Conservation (phyloP, 2,797 vertebrate genomes). For the Menidia menidia region DNA sequence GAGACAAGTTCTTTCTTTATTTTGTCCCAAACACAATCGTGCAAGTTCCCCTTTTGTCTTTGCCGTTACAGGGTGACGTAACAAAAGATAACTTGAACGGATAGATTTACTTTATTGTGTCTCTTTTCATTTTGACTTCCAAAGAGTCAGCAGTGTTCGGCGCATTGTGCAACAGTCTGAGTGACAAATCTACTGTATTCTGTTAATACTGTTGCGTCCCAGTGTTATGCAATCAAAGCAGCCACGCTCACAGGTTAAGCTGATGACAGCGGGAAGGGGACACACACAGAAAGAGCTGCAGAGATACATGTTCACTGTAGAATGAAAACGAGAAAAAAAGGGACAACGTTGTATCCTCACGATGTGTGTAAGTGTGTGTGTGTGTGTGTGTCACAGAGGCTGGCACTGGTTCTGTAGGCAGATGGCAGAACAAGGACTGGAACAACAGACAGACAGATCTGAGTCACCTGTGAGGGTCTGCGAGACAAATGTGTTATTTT, state of each 20-base stretch:
- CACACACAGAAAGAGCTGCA: slow-evolving; percentile 27
- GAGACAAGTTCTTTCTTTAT: slow-evolving; percentile 33
- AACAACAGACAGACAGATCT: slow-evolving; percentile 62
- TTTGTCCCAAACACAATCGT: slow-evolving; percentile 2
- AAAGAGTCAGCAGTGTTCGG: neutral
- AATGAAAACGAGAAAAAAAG: slow-evolving; percentile 49
- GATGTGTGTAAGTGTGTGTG: slow-evolving; percentile 36
- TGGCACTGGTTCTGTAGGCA: slow-evolving; percentile 69
- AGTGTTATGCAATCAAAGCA: slow-evolving; percentile 40
- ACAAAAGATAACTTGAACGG: neutral
- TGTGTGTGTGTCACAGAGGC: slow-evolving; percentile 30
- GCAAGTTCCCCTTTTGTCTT: slow-evolving; percentile 6
- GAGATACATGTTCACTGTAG: slow-evolving; percentile 46
- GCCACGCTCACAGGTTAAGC: slow-evolving; percentile 55
- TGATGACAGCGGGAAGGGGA: slow-evolving; percentile 57
- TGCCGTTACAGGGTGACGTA: neutral
- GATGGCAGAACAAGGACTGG: slow-evolving; percentile 69
- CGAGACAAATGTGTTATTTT: slow-evolving; percentile 23
- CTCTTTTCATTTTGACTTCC: slow-evolving; percentile 32
- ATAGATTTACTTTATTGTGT: slow-evolving; percentile 8
- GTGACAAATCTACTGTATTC: slow-evolving; percentile 27
- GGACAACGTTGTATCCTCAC: slow-evolving; percentile 48
- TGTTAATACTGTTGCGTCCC: slow-evolving; percentile 28
- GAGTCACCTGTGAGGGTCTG: slow-evolving; percentile 69
- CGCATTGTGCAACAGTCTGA: slow-evolving; percentile 1